Evolutionary conservation across 2,888 invertebrate species (phyloP), one percentile per base, ranked within the genome.

Genomic region (Cryptocephalus primarius): DNA sequence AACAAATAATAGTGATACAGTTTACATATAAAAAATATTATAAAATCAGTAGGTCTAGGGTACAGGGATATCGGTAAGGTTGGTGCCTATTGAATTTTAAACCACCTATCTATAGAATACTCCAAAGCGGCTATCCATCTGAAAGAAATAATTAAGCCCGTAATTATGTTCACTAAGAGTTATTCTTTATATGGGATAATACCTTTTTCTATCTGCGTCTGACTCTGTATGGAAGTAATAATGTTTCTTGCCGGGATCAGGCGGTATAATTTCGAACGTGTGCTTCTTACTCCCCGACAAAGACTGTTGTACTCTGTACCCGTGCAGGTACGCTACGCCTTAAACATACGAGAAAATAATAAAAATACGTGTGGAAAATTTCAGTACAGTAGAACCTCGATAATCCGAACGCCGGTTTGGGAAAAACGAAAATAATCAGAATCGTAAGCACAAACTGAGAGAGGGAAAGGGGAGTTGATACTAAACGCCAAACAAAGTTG

Each of bases 171-270:
- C 11, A 33, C n/a, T 12, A 9, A 32, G 8, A 9, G 42, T 10
- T 36, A 34, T 40, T 9, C 10, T 34, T n/a, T 32, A 14, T 13
- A 44, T 40, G 4, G n/a, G 13, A 33, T 47, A 56, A 60, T 65
- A 93, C 94, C 93, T 82, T 74, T 91, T 91, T 67, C 88, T 88
- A 65, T 95, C 95, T 77, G 91, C 88, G 70, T 95, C 94, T 9
- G 91, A 87, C 65, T 95, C 94, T 0, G 93, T 88, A 66, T 88
- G 86, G 73, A 95, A 93, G 68, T 87, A 90, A 67, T 90, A 93
- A 67, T 87, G 88, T 60, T 90, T 80, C 66, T 92, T 85, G 57
- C 83, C 85, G 1, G 85, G 76, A 61, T 92, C 91, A 1, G 91
- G 86, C 43, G 95, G 92, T 67, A 88, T 79, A 47, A 93, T 80